Percentiles rank a stretch among this genome's conserved stretches.
These are phyloP conservation scores for Parnassius smintheus DNA, from an alignment of 2,888 invertebrate species.

Conservation along the genomic window DNA sequence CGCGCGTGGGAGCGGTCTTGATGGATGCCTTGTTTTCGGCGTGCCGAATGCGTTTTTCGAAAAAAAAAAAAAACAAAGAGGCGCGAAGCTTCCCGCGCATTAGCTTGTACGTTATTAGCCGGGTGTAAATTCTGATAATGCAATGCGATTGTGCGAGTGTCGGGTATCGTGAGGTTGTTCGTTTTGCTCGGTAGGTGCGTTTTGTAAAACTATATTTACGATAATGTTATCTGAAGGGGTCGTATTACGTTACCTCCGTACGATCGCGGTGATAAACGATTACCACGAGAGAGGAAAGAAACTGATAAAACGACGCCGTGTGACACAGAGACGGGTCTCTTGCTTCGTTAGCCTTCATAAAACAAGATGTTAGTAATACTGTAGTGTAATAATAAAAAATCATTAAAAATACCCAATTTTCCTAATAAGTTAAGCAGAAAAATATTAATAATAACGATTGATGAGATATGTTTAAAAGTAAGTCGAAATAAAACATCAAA, in stretches of 20 bases:
- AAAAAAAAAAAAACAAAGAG: constrained; percentile 57
- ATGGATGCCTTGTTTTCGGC: constrained; percentile 77
- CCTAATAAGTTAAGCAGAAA: too few species aligned
- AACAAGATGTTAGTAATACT: too few species aligned
- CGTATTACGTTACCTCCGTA: constrained; percentile 67
- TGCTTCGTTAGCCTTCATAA: too few species aligned
- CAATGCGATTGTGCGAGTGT: constrained; percentile 66
- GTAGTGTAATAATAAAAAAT: too few species aligned
- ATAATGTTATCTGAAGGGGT: constrained; percentile 66
- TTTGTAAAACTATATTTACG: constrained; percentile 77
- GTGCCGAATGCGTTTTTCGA: constrained; percentile 63
- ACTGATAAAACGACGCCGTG: constrained; percentile 34
- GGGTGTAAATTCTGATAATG: constrained; percentile 71
- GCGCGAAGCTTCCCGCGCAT: constrained; percentile 39
- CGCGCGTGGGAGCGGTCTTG: constrained; percentile 79
- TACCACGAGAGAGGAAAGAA: constrained; percentile 40
- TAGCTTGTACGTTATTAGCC: constrained; percentile 60
- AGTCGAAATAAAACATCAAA: too few species aligned
- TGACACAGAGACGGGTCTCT: constrained; percentile 11
- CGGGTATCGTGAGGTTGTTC: constrained; percentile 52
- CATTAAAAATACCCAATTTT: too few species aligned
- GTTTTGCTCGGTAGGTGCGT: constrained; percentile 66
- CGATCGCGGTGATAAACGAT: constrained; percentile 61
- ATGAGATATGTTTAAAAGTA: too few species aligned
- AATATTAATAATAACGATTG: too few species aligned